phyloP scores from a whole-genome alignment of 2,888 invertebrate species.

The Drosophila histrio region DNA sequence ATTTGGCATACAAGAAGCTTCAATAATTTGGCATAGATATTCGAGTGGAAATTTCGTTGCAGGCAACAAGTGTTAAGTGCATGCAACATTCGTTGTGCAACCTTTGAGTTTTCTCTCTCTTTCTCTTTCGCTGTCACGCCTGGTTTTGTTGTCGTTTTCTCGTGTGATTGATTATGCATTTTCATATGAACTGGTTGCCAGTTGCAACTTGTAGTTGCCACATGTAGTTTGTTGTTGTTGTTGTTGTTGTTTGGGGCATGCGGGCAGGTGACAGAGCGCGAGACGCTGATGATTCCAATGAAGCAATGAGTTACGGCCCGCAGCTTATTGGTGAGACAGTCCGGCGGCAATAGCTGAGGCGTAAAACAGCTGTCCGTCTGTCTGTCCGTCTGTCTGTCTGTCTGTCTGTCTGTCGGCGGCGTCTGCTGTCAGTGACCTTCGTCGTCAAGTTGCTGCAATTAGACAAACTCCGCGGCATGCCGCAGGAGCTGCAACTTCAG shows the following conservation, averaged over 20 bases:
- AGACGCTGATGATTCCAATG: slow-evolving; percentile 38
- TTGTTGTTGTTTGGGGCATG: slow-evolving; percentile 33
- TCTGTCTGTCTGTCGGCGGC: slow-evolving; percentile 8
- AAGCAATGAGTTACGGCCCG: slow-evolving; percentile 58
- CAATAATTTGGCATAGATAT: neutral
- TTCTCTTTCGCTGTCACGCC: neutral
- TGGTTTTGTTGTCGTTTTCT: slow-evolving; percentile 53
- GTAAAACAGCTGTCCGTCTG: neutral
- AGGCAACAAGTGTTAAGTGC: slow-evolving; percentile 11
- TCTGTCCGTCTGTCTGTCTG: neutral
- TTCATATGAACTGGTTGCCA: slow-evolving; percentile 72
- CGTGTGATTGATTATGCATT: slow-evolving; percentile 77
- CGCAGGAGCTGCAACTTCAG: slow-evolving; percentile 26
- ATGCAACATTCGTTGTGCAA: slow-evolving; percentile 30
- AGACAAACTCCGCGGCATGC: slow-evolving; percentile 59
- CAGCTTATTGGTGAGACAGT: slow-evolving; percentile 62
- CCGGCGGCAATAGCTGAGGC: slow-evolving; percentile 42
- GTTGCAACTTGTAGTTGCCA: slow-evolving; percentile 32
- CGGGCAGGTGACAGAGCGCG: slow-evolving; percentile 56
- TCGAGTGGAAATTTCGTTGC: neutral
- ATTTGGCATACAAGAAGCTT: neutral
- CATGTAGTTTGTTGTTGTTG: slow-evolving; percentile 26
- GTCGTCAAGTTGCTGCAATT: slow-evolving; percentile 59
- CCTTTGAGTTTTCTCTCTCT: neutral
- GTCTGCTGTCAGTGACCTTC: slow-evolving; percentile 60